Evolutionary conservation across 2,797 vertebrate genomes (phyloP), one percentile per base, ranked within the genome.

Genomic region (Hemitrygon akajei): DNA sequence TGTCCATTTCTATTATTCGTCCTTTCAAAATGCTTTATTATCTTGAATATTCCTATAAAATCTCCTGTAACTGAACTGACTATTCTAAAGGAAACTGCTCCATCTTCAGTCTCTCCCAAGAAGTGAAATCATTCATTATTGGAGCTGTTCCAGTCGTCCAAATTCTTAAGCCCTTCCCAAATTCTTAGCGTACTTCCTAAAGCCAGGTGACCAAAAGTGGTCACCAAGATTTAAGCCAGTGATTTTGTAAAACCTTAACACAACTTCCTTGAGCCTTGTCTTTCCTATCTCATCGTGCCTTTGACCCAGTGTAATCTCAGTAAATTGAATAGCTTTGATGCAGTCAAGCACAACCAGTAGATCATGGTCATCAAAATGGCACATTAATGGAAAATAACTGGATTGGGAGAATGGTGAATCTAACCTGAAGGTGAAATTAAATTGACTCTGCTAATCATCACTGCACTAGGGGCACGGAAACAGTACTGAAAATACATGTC

Each of bases 331-430:
- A 69, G 86, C n/a, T 37, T 37, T 69, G 60, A 89, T 34, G 63
- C 60, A 89, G 60, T 69, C 18, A 37, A 69, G 63, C 18, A 18
- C 63, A 69, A 69, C 60, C 66, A 22, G 37, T 16, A 37, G n/a
- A 69, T 69, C 14, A 69, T 25, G 27, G 60, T 11, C 27, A 30
- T 11, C 7, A n/a, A 60, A 60, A 25, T 56, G 37, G 60, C 20
- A 89, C 20, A n/a, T 37, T 63, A 37, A 89, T 89, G 86, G 60
- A 87, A 87, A 87, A 63, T 87, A 63, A 87, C 30, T 87, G 58
- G 84, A 37, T 22, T 60, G 86, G 34, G 84, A 34, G 63, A 69
- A 89, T 69, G 37, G 14, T 37, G 22, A 20, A 89, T 69, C 16
- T 66, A 66, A n/a, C 60, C 63, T 22, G 2, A 89, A 69, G n/a